Conservation (phyloP, 2,113 vertebrate species). For the Cariama cristata region DNA sequence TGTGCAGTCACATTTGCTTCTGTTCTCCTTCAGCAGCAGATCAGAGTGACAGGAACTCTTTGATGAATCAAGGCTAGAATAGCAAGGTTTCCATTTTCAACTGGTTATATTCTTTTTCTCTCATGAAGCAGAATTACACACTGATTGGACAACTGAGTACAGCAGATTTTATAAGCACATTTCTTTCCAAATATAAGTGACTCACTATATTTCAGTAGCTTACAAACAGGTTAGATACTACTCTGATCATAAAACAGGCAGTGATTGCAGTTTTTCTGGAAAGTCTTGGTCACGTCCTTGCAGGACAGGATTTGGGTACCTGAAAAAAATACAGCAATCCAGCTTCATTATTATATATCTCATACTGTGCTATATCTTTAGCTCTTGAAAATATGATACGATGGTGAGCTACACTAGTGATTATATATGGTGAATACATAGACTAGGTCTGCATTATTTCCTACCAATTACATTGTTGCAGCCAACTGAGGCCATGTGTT, state of each 20-base stretch:
- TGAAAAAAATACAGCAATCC: slow-evolving; percentile 15
- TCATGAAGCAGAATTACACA: background rate
- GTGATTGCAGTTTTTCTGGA: slow-evolving; percentile 20
- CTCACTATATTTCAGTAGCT: slow-evolving; percentile 4
- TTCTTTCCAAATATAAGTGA: background rate
- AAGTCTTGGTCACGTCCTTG: background rate
- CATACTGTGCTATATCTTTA: background rate
- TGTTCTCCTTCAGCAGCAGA: background rate
- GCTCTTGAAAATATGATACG: background rate
- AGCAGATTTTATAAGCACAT: background rate
- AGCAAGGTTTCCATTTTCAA: background rate
- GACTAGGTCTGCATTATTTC: background rate
- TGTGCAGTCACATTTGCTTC: background rate
- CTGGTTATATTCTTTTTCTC: background rate
- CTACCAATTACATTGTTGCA: background rate
- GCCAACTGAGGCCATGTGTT: background rate
- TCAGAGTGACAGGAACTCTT: background rate
- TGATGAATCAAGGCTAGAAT: background rate
- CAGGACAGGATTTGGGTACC: background rate
- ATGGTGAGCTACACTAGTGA: background rate
- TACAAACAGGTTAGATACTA: slow-evolving; percentile 33
- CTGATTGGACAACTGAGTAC: background rate
- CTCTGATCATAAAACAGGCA: background rate
- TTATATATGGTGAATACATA: background rate
- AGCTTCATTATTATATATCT: background rate